phyloP scores from a whole-genome alignment of 2,113 vertebrate species.

The Apeltes quadracus region DNA sequence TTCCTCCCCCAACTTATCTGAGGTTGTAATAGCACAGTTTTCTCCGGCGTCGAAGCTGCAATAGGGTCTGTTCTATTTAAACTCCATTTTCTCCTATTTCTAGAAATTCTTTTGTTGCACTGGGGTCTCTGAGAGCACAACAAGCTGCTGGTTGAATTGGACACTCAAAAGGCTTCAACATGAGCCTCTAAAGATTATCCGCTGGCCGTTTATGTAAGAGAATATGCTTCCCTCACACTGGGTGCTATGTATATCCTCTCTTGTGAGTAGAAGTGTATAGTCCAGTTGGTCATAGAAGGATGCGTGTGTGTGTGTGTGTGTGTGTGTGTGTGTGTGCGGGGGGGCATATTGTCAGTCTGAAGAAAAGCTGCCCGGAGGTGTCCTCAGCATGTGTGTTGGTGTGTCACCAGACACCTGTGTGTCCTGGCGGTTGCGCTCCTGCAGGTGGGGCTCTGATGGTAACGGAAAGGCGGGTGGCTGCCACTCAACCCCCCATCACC shows the following conservation, averaged over 20 bases:
- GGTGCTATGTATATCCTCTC: constrained; percentile 30
- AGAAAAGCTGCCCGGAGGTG: constrained; percentile 47
- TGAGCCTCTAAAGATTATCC: constrained; percentile 50
- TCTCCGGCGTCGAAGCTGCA: not conserved
- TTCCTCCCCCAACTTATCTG: not conserved
- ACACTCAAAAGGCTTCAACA: constrained; percentile 41
- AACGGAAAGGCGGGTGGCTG: constrained; percentile 55
- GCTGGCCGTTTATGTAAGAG: constrained; percentile 53
- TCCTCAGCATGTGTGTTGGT: constrained; percentile 41
- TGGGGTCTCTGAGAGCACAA: constrained; percentile 19
- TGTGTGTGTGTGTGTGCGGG: not conserved
- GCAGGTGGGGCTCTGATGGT: constrained; percentile 68
- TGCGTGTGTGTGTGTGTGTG: too few relatives aligned
- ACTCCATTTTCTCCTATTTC: constrained; percentile 4
- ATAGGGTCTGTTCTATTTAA: constrained; percentile 13
- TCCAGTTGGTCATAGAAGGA: constrained; percentile 20
- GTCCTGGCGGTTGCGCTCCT: constrained; percentile 48
- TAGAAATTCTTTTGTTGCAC: not conserved
- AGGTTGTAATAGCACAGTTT: not conserved
- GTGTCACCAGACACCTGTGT: constrained; percentile 14
- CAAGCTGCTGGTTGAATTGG: constrained; percentile 48
- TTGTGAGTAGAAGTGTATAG: constrained; percentile 26
- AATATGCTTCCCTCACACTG: constrained; percentile 40
- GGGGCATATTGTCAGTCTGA: constrained; percentile 54
- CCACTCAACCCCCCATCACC: constrained; percentile 62